A percentile compares a stretch with the other conserved stretches of the same genome.
Evolutionary conservation across 2,888 invertebrate genomes (phyloP).

Genomic region (Galeopsomyia nigrocyanea): DNA sequence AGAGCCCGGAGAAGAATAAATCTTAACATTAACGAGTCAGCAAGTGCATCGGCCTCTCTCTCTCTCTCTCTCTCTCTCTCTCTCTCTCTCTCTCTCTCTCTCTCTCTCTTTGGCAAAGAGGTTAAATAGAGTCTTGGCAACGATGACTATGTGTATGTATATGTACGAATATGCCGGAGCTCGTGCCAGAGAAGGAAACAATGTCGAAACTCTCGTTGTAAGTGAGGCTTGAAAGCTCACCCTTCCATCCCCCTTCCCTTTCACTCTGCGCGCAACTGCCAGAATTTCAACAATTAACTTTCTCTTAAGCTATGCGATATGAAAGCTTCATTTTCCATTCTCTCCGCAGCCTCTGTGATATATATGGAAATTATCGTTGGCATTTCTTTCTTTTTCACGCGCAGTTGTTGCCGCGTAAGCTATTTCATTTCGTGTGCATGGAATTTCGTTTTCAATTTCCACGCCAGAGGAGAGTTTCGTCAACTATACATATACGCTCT

Average conservation of each 20-base stretch:
- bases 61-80: not conserved
- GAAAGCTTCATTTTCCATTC: too few relatives aligned
- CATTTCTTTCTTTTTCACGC: too few relatives aligned
- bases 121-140: constrained; percentile 24
- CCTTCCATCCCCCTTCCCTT: not conserved
- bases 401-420: too few relatives aligned
- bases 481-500: too few relatives aligned
- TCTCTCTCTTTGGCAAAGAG: not conserved
- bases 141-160: not conserved
- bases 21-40: too few relatives aligned
- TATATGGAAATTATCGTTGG: too few relatives aligned
- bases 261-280: not conserved
- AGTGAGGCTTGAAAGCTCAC: constrained; percentile 7
- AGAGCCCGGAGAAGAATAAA: too few relatives aligned
- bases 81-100: not conserved
- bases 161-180: constrained; percentile 7
- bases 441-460: too few relatives aligned
- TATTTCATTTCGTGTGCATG: too few relatives aligned
- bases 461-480: too few relatives aligned
- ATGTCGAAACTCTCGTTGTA: constrained; percentile 23
- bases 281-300: constrained; percentile 31
- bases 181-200: constrained; percentile 29
- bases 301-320: not conserved
- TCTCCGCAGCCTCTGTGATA: too few relatives aligned
- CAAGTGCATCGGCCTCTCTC: not conserved